Evolutionary conservation across 2,888 invertebrate genomes (phyloP).

Genomic region (Sinopyrophorus schimmeli): DNA sequence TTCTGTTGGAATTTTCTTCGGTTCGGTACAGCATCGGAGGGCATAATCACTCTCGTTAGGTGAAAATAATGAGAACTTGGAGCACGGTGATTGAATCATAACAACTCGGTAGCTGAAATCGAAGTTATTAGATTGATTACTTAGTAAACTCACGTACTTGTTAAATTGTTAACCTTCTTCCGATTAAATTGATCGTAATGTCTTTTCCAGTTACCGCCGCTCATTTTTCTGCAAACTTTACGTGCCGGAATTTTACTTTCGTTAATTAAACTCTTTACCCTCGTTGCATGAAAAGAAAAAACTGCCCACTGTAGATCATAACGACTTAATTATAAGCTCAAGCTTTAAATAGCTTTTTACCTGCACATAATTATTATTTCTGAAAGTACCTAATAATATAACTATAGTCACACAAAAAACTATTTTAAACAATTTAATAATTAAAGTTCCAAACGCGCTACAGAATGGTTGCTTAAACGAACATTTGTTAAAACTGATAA

Average conservation of each 20-base stretch:
- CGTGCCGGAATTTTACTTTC: constrained; percentile 7
- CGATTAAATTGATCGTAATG: constrained; percentile 8
- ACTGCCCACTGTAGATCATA: too few relatives aligned
- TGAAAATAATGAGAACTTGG: constrained; percentile 39
- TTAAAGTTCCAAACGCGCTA: too few relatives aligned
- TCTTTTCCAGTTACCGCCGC: constrained; percentile 4
- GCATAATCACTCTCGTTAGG: constrained; percentile 34
- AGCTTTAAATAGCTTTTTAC: too few relatives aligned
- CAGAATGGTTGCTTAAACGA: too few relatives aligned
- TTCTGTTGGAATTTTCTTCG: constrained; percentile 10
- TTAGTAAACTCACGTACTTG: constrained; percentile 31
- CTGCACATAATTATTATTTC: too few relatives aligned
- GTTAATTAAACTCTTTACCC: too few relatives aligned
- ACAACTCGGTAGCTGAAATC: constrained; percentile 35
- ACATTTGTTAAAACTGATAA: too few relatives aligned
- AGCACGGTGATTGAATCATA: constrained; percentile 40
- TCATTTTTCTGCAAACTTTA: constrained; percentile 5
- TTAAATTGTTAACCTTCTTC: constrained; percentile 30
- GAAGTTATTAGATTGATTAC: constrained; percentile 29
- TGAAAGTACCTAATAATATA: too few relatives aligned
- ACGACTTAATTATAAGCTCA: too few relatives aligned
- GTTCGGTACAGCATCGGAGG: neutral
- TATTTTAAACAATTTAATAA: too few relatives aligned
- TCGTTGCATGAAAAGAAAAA: too few relatives aligned
- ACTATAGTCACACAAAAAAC: too few relatives aligned